Evolutionary conservation across 2,888 invertebrate species (phyloP).

Genomic region (Neoascia interrupta): DNA sequence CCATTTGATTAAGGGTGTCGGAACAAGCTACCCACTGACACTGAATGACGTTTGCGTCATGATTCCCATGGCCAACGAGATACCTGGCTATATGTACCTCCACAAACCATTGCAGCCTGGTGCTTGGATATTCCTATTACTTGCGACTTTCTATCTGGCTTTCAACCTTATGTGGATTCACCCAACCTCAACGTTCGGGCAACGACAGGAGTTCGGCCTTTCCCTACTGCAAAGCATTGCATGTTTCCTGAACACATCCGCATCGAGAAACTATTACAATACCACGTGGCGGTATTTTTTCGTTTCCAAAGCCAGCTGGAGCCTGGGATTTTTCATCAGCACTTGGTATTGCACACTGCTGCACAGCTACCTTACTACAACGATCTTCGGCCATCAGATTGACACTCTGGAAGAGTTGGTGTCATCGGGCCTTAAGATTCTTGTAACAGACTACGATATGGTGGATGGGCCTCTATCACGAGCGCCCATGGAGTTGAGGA

Average conservation of each 20-base stretch:
- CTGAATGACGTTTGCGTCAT: constrained; percentile 76
- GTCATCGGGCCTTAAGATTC: constrained; percentile 71
- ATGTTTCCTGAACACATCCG: constrained; percentile 3
- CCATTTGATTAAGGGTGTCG: constrained; percentile 49
- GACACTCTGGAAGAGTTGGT: constrained; percentile 73
- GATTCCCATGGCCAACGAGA: constrained; percentile 74
- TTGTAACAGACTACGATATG: constrained; percentile 71
- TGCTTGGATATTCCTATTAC: constrained; percentile 72
- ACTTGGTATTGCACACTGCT: constrained; percentile 18
- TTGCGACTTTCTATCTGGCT: constrained; percentile 70
- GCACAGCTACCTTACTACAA: constrained; percentile 19
- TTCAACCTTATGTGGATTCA: constrained; percentile 39
- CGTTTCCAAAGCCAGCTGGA: neutral
- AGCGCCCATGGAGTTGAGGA: constrained; percentile 36
- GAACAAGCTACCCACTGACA: constrained; percentile 75
- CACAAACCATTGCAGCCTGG: constrained; percentile 71
- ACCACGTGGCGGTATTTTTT: constrained; percentile 30
- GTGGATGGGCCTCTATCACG: constrained; percentile 35
- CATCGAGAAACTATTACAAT: neutral
- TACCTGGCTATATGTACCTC: constrained; percentile 72
- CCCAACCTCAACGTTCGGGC: neutral
- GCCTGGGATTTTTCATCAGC: constrained; percentile 16
- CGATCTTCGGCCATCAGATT: constrained; percentile 70
- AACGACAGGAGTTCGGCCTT: constrained; percentile 5
- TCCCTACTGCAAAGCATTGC: constrained; percentile 14